Base-by-base conservation (phyloP, 2,797 vertebrate species). In the Malurus splendens region DNA sequence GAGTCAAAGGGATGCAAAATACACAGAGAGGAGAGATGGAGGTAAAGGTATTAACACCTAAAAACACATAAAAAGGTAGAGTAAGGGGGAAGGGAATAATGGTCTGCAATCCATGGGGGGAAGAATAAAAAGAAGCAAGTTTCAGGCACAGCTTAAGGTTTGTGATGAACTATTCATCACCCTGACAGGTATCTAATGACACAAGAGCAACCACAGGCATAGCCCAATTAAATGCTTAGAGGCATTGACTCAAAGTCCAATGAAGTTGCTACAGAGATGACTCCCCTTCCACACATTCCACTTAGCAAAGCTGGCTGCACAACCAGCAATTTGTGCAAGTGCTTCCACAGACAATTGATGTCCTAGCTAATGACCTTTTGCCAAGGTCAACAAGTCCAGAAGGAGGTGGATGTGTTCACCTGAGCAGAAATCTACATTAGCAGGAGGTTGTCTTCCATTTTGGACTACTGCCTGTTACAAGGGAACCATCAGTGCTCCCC, bases 361-460 rank as follows among this genome's bases (percentile, higher is more conserved):
- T 86, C 60, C 54, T 13, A 54, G 42, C 18, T 83, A 83, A 84
- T 18, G 56, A 81, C 30, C 19, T 94, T 84, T 44, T 78, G 18
- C 0, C 0, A 81, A 86, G 57, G 66, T 71, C 71, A 82, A 18
- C n/a, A 77, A 65, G 27, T 39, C n/a, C 73, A 89, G 61, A 65
- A 72, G 45, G 45, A 90, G 50, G 11, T 38, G 39, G 51, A 73
- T 30, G 7, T 47, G 32, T 36, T 70, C 52, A 51, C 18, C 41
- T 80, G 57, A 86, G 54, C 45, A 88, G 72, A 93, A 90, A 87
- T 36, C 10, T 47, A 64, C 36, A 64, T 50, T 57, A 93, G 55
- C 14, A 83, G 70, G 66, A 82, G 16, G 36, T 64, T 12, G 42
- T 38, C 78, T 84, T 92, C 61, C 25, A 57, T 80, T 90, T 78